Percentiles rank a stretch among this genome's conserved stretches.
Evolutionary conservation across 2,888 invertebrate genomes (phyloP).

Genomic region (Phyto melanocephala): DNA sequence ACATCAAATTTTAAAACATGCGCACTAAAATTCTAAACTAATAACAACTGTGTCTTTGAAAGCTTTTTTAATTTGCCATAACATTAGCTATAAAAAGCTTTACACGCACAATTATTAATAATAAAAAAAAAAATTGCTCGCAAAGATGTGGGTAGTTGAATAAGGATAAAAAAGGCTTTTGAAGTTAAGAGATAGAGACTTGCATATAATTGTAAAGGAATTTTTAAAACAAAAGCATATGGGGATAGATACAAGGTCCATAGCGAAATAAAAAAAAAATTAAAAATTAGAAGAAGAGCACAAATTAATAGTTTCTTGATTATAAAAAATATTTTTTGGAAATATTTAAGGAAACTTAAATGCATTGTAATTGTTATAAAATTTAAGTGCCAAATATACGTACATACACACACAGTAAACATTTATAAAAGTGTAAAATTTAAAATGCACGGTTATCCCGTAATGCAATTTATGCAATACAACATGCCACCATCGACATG

Average conservation of each 20-base stretch:
- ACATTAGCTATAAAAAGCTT: constrained; percentile 28
- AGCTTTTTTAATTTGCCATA: constrained; percentile 42
- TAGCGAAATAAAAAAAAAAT: constrained; percentile 31
- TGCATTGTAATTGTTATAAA: not conserved
- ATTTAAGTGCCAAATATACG: constrained; percentile 1
- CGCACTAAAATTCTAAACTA: not conserved
- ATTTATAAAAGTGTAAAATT: not conserved
- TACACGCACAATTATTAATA: not conserved
- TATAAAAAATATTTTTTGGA: not conserved
- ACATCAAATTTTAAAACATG: not conserved
- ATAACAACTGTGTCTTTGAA: not conserved
- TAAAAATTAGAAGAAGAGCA: constrained; percentile 29
- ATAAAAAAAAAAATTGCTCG: not conserved
- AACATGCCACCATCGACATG: constrained; percentile 80
- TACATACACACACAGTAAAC: not conserved
- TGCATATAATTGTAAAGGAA: constrained; percentile 49
- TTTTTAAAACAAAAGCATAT: constrained; percentile 45
- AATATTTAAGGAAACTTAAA: not conserved
- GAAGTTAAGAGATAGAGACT: constrained; percentile 45
- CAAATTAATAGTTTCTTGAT: not conserved
- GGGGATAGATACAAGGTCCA: constrained; percentile 52
- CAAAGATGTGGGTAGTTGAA: constrained; percentile 41
- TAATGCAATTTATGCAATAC: constrained; percentile 84
- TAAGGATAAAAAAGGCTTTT: constrained; percentile 50
- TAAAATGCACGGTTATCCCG: constrained; percentile 83